phyloP scores from a whole-genome alignment of 1,140 invertebrate species.

The Platorchestia sp. region DNA sequence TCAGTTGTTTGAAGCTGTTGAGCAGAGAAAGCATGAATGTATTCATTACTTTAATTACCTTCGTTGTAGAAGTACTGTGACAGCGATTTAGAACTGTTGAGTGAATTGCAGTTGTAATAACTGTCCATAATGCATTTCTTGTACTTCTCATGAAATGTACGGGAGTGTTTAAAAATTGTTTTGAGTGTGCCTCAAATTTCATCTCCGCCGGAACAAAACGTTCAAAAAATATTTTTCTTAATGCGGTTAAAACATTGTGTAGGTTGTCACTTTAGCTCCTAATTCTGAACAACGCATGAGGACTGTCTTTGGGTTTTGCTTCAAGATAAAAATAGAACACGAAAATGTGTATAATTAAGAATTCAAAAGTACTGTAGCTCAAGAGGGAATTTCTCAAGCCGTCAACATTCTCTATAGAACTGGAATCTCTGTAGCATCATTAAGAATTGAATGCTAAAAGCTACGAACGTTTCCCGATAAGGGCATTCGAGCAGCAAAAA shows the following conservation, averaged over 20 bases:
- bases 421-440: not conserved
- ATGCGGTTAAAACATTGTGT: no score
- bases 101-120: not conserved
- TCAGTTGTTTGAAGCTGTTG: not conserved
- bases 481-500: not conserved
- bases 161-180: not conserved
- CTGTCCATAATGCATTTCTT: not conserved
- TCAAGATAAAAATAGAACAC: no score
- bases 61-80: no score
- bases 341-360: not conserved
- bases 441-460: not conserved
- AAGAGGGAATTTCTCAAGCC: not conserved
- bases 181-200: not conserved
- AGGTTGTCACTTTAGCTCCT: no score
- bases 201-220: not conserved
- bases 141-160: not conserved
- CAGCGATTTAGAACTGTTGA: not conserved
- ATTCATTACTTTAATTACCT: no score
- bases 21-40: no score
- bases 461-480: not conserved
- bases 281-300: no score
- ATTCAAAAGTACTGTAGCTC: not conserved
- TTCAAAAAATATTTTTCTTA: not conserved
- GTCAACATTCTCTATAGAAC: not conserved
- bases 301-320: no score